A percentile compares a stretch with the other conserved stretches of the same genome.
Conservation (phyloP, 2,888 invertebrate genomes). For the Cheilosia grossa region DNA sequence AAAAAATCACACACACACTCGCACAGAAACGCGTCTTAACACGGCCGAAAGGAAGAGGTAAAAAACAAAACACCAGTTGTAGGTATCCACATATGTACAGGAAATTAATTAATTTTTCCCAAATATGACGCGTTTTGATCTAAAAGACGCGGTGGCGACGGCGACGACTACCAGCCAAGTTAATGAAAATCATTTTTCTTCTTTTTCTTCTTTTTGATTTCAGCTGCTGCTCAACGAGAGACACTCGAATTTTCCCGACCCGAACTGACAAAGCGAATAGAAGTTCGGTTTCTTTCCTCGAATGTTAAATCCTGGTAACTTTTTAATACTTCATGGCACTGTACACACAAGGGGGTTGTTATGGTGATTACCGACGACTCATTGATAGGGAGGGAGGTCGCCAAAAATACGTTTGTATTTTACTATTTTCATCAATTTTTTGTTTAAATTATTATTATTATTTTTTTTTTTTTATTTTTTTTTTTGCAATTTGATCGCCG, state of each 20-base stretch:
- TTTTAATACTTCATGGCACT: conserved; percentile 43
- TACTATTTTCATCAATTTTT: background rate
- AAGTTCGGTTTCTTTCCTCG: conserved; percentile 4
- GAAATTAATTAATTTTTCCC: background rate
- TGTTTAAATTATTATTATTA: background rate
- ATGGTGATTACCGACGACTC: conserved; percentile 49
- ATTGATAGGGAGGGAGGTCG: background rate
- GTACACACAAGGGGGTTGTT: conserved; percentile 62
- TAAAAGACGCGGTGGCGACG: conserved; percentile 29
- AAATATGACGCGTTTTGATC: background rate
- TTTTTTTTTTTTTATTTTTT: background rate
- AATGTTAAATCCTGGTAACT: conserved; percentile 19
- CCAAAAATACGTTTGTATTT: conserved; percentile 12
- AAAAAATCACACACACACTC: background rate
- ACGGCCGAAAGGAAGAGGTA: background rate
- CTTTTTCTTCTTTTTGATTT: background rate
- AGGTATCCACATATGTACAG: background rate
- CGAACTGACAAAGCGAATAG: conserved; percentile 5
- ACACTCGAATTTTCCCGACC: conserved; percentile 13
- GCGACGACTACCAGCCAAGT: conserved; percentile 19
- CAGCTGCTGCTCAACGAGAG: background rate
- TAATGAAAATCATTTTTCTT: conserved; percentile 10
- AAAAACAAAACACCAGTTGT: background rate
- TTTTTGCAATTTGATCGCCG: background rate
- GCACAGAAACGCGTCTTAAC: background rate